These are phyloP conservation scores for Mionectes olivaceus DNA, from an alignment of 2,797 vertebrate species.

Conservation along the genomic window DNA sequence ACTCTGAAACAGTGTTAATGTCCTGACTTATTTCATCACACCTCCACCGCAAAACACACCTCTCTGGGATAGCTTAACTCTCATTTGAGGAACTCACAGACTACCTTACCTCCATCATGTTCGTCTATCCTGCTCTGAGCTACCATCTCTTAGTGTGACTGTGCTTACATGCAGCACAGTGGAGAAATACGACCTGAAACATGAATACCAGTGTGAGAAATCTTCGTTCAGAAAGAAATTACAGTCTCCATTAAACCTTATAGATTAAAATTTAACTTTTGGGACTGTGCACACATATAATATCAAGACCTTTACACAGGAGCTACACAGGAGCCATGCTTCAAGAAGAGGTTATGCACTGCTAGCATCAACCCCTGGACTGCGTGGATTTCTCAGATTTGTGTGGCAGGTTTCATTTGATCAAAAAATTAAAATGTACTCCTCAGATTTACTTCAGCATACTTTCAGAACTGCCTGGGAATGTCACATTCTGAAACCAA, in stretches of 20 bases:
- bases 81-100: background rate
- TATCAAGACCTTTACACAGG: background rate
- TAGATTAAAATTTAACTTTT: background rate
- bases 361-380: background rate
- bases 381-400: background rate
- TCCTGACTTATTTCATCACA: background rate
- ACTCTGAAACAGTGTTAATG: background rate
- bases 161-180: background rate
- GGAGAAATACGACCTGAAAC: background rate
- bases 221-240: background rate
- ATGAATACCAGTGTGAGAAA: background rate
- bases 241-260: background rate
- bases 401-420: background rate
- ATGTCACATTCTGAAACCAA: constrained; percentile 8
- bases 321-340: background rate
- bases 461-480: background rate
- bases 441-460: background rate
- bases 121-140: background rate
- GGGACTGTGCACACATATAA: background rate
- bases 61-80: background rate
- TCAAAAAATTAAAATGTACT: background rate
- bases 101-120: background rate
- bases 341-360: background rate
- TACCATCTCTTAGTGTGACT: background rate
- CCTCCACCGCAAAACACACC: background rate